A percentile compares a stretch with the other conserved stretches of the same genome.
Conservation (phyloP, 2,888 invertebrate species). For the Epinotia brunnichana region DNA sequence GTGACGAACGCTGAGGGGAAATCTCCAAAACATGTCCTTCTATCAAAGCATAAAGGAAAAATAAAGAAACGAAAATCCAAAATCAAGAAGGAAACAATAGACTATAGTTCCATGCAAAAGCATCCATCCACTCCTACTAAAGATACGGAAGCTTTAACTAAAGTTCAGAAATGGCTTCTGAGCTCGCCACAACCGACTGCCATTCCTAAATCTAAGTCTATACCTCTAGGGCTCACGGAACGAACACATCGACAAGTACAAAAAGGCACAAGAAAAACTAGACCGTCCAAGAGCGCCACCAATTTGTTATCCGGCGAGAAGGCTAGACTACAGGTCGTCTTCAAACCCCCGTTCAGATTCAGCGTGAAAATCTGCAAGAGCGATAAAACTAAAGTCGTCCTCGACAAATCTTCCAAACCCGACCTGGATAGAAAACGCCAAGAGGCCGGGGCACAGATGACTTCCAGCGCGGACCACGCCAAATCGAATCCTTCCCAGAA, state of each 20-base stretch:
- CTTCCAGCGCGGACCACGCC: constrained; percentile 58
- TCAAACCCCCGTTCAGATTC: constrained; percentile 94
- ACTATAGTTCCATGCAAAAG: constrained; percentile 88
- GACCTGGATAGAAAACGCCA: constrained; percentile 74
- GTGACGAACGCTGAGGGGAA: constrained; percentile 82
- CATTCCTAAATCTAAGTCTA: constrained; percentile 93
- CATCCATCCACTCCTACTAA: constrained; percentile 82
- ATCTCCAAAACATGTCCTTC: constrained; percentile 80
- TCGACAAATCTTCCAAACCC: constrained; percentile 83
- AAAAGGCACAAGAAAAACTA: constrained; percentile 81
- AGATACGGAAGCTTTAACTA: constrained; percentile 85
- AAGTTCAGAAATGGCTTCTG: constrained; percentile 93
- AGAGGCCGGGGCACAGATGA: constrained; percentile 59
- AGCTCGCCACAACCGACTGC: constrained; percentile 86
- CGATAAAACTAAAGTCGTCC: constrained; percentile 86
- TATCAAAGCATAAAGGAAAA: constrained; percentile 78
- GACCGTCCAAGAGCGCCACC: constrained; percentile 88
- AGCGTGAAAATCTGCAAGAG: constrained; percentile 90
- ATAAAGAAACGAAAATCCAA: constrained; percentile 82
- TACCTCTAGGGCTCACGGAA: constrained; percentile 88
- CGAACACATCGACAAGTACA: constrained; percentile 74
- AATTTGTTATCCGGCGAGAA: constrained; percentile 87
- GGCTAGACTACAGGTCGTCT: constrained; percentile 92
- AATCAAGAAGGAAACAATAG: constrained; percentile 89
- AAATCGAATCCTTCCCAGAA: constrained; percentile 61